These are phyloP conservation scores for Gadopsis bispinosus DNA, from an alignment of 2,797 vertebrate genomes.

Conservation along the genomic window DNA sequence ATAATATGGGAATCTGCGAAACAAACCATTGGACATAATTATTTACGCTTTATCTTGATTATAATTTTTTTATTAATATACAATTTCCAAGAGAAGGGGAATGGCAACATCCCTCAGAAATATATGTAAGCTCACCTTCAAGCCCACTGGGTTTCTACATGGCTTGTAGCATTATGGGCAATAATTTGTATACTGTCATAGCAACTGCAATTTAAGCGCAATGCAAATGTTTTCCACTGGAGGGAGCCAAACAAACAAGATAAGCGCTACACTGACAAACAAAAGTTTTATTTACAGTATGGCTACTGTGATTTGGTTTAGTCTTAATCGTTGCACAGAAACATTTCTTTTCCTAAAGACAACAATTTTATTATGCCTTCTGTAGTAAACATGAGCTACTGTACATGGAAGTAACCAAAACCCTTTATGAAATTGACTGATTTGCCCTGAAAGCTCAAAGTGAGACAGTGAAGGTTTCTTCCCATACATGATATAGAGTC, in stretches of 20 bases:
- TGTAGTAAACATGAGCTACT: background rate
- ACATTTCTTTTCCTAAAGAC: background rate
- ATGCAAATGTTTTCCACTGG: constrained; percentile 55
- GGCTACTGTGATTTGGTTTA: background rate
- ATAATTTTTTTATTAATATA: constrained; percentile 51
- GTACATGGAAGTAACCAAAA: background rate
- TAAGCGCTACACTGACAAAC: background rate
- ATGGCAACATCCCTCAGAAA: constrained; percentile 14
- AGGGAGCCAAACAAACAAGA: constrained; percentile 34
- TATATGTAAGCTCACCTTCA: constrained; percentile 23
- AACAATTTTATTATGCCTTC: background rate
- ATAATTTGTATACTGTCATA: constrained; percentile 16
- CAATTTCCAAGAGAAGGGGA: constrained; percentile 62
- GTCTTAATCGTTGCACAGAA: constrained; percentile 2
- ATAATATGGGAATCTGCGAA: constrained; percentile 14
- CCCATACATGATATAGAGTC: constrained; percentile 6
- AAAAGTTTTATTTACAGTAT: constrained; percentile 1
- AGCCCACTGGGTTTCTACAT: constrained; percentile 5
- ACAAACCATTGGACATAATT: constrained; percentile 24
- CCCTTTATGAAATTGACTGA: background rate
- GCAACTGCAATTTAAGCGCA: constrained; percentile 21
- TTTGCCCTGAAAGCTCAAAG: background rate
- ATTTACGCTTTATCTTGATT: constrained; percentile 76
- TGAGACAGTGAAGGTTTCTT: background rate
- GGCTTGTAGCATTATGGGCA: constrained; percentile 5